phyloP scores from a whole-genome alignment of 2,797 vertebrate species.

The Phoebastria nigripes region DNA sequence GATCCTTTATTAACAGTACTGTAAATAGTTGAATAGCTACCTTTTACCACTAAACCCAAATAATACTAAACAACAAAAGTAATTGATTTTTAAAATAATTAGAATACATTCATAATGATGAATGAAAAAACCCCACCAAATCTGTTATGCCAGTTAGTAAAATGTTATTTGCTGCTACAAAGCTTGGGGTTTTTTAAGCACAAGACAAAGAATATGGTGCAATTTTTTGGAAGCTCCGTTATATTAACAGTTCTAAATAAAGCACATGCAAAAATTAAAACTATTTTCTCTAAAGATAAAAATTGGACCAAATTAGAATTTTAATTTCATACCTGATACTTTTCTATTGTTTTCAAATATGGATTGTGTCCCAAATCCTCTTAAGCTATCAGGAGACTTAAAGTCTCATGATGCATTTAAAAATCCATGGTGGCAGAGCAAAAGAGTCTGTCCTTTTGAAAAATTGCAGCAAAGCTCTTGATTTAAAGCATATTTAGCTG shows the following conservation, averaged over 20 bases:
- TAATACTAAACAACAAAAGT: not conserved
- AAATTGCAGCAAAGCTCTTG: slow-evolving; percentile 58
- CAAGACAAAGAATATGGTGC: not conserved
- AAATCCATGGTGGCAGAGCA: slow-evolving; percentile 53
- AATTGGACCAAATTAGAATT: not conserved
- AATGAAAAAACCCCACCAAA: not conserved
- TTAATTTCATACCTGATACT: slow-evolving; percentile 72
- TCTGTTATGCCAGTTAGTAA: not conserved
- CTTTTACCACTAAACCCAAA: not conserved
- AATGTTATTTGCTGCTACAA: not conserved
- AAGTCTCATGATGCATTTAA: slow-evolving; percentile 52
- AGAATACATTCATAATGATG: not conserved
- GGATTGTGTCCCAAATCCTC: slow-evolving; percentile 40
- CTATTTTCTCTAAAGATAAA: not conserved
- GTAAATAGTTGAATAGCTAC: not conserved
- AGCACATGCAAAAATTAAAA: not conserved
- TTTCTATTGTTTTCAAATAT: slow-evolving; percentile 55
- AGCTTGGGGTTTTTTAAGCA: not conserved
- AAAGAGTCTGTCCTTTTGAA: slow-evolving; percentile 40
- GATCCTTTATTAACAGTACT: not conserved
- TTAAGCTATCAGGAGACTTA: slow-evolving; percentile 57
- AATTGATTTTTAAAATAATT: not conserved
- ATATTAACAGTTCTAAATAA: slow-evolving; percentile 12
- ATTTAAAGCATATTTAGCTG: slow-evolving; percentile 60
- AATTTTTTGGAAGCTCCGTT: not conserved